Base-by-base conservation (phyloP, 2,888 invertebrate species). In the Nephrotoma guestfalica region DNA sequence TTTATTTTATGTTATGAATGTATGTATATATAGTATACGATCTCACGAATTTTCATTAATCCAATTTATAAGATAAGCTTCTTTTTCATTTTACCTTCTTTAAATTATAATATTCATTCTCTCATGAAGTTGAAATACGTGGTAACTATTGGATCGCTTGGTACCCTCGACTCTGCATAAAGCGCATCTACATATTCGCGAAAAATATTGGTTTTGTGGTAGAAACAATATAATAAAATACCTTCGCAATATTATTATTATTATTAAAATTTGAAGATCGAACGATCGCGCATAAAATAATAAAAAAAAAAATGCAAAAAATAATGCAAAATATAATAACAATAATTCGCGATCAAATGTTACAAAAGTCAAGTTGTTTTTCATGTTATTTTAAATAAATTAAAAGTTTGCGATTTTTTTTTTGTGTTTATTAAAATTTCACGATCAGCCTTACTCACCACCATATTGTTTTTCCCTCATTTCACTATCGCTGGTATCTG, bases 11-110 rank as follows among this genome's bases (percentile, higher is more conserved):
- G 9, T 71, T 71, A 2, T 57, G 2, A 30, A 30, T 30, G 30
- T 30, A n/a, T n/a, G 30, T 71, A 13, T 84, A 86, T 83, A 86
- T 85, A 86, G 57, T 57, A 42, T 47, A 87, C 86, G 83, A 86
- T 85, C 86, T 87, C 86, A 87, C 86, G 87, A 87, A 87, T 87
- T 87, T 87, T 87, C 87, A 87, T 87, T 87, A 87, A 87, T 87
- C 87, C 87, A 87, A 87, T 87, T 87, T 43, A 86, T 84, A 86
- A 87, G 87, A 87, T 87, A 87, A 87, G 87, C 86, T 43, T 84
- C 84, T 41, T 42, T 84, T 84, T 42, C 84, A 41, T 84, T 84
- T 84, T 84, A 41, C 84, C 42, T 84, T 84, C 42, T 41, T 42
- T 84, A 84, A 41, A 41, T 84, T 42, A 41, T 84, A 71, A 71